Evolutionary conservation across 2,113 vertebrate species (phyloP).

Genomic region (Chloebia gouldiae): DNA sequence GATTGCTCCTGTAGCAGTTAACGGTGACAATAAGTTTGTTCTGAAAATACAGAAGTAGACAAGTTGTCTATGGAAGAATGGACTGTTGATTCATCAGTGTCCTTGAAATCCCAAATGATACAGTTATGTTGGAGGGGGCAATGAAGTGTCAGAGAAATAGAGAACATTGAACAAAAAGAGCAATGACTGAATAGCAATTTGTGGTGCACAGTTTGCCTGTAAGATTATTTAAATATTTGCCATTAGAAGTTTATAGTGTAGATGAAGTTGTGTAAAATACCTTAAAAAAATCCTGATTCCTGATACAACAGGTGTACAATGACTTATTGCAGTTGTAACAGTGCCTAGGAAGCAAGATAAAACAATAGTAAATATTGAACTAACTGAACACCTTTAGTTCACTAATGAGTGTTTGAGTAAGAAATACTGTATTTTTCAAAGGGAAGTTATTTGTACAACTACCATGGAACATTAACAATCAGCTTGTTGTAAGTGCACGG

Average conservation of each 20-base stretch:
- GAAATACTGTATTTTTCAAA: constrained; percentile 72
- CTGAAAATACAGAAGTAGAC: constrained; percentile 45
- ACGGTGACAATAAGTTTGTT: background rate
- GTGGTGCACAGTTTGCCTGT: constrained; percentile 40
- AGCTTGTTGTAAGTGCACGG: constrained; percentile 75
- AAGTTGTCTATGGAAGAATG: constrained; percentile 24
- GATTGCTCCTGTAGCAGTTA: constrained; percentile 2
- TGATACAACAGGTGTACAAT: constrained; percentile 79
- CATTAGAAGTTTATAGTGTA: constrained; percentile 42
- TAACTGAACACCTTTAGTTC: constrained; percentile 70
- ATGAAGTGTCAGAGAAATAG: constrained; percentile 11
- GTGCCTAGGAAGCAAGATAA: constrained; percentile 77
- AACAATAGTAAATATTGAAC: constrained; percentile 73
- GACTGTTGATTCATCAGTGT: background rate
- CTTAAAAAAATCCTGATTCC: constrained; percentile 71
- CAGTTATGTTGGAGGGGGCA: background rate
- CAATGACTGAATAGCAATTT: constrained; percentile 19
- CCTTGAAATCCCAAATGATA: constrained; percentile 40
- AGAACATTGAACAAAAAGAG: constrained; percentile 40
- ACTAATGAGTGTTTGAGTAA: constrained; percentile 73
- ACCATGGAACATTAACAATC: constrained; percentile 77
- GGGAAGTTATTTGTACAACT: constrained; percentile 78
- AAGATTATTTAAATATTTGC: constrained; percentile 59
- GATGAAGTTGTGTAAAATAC: constrained; percentile 65
- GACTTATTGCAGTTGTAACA: constrained; percentile 85